These are phyloP conservation scores for Noctua pronuba DNA, from an alignment of 2,888 invertebrate genomes.

Conservation along the genomic window DNA sequence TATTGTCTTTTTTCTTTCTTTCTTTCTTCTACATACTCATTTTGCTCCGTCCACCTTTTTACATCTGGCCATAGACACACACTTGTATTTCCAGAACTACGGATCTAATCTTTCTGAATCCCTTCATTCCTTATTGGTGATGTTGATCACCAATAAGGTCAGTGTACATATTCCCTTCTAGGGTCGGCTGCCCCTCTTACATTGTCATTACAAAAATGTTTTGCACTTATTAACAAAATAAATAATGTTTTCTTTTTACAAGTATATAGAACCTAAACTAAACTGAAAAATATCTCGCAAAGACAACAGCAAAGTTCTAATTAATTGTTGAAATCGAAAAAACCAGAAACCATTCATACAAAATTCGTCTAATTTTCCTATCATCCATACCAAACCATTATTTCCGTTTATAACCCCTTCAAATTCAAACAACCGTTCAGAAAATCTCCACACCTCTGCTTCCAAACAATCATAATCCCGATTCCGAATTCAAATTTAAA, in stretches of 20 bases:
- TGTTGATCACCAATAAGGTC: not conserved
- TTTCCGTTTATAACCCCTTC: conserved; percentile 21
- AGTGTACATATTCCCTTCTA: not conserved
- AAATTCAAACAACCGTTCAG: conserved; percentile 34
- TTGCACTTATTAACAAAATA: not conserved
- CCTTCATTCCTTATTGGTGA: too few species aligned
- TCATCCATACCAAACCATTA: conserved; percentile 3
- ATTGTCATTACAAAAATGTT: not conserved
- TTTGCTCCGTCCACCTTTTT: not conserved
- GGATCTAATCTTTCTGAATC: not conserved
- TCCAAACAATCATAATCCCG: conserved; percentile 61
- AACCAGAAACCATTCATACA: not conserved
- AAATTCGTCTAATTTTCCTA: not conserved
- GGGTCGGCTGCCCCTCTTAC: not conserved
- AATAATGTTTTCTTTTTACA: not conserved
- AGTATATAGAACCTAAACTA: not conserved
- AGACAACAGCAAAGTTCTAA: not conserved
- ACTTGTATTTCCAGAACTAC: not conserved
- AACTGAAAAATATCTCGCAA: not conserved
- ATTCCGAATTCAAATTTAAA: conserved; percentile 68
- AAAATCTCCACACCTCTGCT: conserved; percentile 57
- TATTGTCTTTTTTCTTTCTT: too few species aligned
- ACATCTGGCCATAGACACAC: not conserved
- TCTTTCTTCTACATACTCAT: too few species aligned
- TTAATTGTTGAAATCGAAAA: too few species aligned